A percentile compares a stretch with the other conserved stretches of the same genome.
phyloP scores from a whole-genome alignment of 2,113 vertebrate genomes.

The Sus scrofa region DNA sequence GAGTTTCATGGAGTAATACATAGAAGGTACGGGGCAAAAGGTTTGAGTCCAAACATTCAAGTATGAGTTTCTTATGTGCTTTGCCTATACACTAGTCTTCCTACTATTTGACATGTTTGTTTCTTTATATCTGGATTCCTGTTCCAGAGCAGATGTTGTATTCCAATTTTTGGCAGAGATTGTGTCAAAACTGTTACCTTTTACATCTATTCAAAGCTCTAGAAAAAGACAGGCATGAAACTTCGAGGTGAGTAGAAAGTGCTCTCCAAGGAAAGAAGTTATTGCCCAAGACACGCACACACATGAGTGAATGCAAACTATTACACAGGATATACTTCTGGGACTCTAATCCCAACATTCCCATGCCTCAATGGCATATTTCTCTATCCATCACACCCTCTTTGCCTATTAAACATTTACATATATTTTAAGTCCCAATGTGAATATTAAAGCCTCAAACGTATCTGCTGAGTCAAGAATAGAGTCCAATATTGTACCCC shows the following conservation, averaged over 20 bases:
- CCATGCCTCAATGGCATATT: background rate
- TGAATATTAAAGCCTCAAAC: constrained; percentile 4
- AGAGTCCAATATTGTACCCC: background rate
- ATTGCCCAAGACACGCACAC: background rate
- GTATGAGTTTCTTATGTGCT: background rate
- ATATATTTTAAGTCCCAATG: background rate
- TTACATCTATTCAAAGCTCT: background rate
- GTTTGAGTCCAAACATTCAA: background rate
- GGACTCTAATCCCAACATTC: background rate
- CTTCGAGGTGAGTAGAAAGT: background rate
- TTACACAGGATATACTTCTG: background rate
- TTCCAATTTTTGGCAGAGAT: background rate
- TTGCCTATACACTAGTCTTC: background rate
- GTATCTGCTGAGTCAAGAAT: background rate
- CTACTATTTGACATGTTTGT: background rate
- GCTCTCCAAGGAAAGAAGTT: background rate
- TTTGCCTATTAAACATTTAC: background rate
- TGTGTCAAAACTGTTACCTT: background rate
- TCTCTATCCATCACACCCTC: background rate
- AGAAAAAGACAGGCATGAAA: background rate
- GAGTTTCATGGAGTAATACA: background rate
- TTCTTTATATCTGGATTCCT: background rate
- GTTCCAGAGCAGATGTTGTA: background rate
- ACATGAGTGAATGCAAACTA: background rate
- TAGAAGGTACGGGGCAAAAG: background rate